phyloP scores from a whole-genome alignment of 2,113 vertebrate species.

The Uria aalge region DNA sequence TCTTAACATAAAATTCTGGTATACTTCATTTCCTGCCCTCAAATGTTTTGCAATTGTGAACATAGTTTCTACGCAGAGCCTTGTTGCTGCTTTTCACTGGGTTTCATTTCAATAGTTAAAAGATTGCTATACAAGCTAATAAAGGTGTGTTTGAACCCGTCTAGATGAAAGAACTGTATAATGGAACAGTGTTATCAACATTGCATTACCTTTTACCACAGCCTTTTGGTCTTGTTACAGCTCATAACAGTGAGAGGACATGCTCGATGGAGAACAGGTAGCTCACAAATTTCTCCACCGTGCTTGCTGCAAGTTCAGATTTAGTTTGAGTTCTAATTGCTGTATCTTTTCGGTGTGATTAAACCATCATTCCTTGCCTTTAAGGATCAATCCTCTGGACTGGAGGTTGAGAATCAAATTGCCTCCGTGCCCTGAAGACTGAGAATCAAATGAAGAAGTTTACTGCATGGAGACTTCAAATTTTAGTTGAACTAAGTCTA shows the following conservation, averaged over 20 bases:
- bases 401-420: constrained; percentile 61
- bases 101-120: background rate
- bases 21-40: background rate
- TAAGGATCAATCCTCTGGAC: constrained; percentile 50
- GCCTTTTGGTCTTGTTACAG: background rate
- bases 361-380: constrained; percentile 68
- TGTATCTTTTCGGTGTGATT: constrained; percentile 62
- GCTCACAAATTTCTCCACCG: background rate
- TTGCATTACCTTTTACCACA: background rate
- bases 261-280: background rate
- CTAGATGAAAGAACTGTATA: background rate
- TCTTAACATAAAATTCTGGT: background rate
- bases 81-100: background rate
- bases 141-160: background rate
- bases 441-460: constrained; percentile 65
- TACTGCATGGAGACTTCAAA: constrained; percentile 19
- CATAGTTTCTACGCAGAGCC: background rate
- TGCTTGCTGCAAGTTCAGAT: constrained; percentile 32
- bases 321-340: constrained; percentile 59
- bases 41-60: background rate
- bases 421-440: constrained; percentile 54
- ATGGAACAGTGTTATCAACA: background rate
- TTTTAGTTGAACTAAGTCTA: constrained; percentile 36
- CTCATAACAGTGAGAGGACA: background rate
- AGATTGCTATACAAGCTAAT: background rate